Base-by-base conservation (phyloP, 2,888 invertebrate species). In the Orchesella flavescens region DNA sequence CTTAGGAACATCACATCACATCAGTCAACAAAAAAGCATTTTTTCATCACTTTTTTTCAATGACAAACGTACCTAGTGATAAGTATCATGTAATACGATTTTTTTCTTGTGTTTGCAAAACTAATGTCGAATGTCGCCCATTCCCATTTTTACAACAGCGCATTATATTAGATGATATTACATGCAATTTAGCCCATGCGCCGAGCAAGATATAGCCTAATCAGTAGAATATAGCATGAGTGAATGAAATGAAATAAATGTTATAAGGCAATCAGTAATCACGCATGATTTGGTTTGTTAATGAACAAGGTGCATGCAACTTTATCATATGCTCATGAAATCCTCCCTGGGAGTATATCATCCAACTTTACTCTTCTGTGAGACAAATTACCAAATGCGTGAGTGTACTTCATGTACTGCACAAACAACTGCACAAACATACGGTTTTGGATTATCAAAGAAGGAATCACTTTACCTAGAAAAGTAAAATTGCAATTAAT, bases 271-370 rank as follows among this genome's bases (percentile, higher is more conserved):
- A 74, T 74, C 74, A 74, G 15, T 3, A 34, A 34, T 34, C 24
- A 55, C 44, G 13, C 63, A 74, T 74, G 74, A 44, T 46, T 74
- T 74, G 74, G 63, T 63, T 74, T 74, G 55, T 63, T 74, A 74
- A 74, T 74, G 74, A 74, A 57, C 24, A 74, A 44, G 44, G 24
- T 61, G n/a, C 59, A 44, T 61, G 61, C 23, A 43, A 21, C 10
- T 24, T 15, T 55, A 43, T 43, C 17, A 66, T 43, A 34, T 34
- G 34, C 34, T 34, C 34, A 34, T 34, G 34, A 34, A 34, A 34
- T 34, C 34, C 34, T 4, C 2, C n/a, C 34, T 34, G 34, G 7
- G 34, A 4, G 34, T 63, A n/a, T 49, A 68, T 34, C 68, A 43
- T 44, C 46, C 44, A 49, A 68, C n/a, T n/a, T n/a, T n/a, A n/a